Base-by-base conservation (phyloP, 1,140 invertebrate genomes). In the Pseudomyrmex cubaensis region DNA sequence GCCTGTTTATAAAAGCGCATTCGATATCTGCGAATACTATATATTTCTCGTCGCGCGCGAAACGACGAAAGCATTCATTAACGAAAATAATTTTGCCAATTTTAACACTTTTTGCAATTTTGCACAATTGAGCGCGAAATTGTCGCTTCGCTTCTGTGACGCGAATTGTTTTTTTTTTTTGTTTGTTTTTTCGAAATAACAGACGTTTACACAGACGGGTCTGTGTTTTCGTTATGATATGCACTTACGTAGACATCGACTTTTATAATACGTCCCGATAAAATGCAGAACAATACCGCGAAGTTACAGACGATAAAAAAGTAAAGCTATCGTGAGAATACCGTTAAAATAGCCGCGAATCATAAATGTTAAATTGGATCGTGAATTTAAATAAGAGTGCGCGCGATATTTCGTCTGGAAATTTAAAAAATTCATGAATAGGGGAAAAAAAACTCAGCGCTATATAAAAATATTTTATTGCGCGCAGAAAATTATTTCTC, bases 21-120 rank as follows among this genome's bases (percentile, higher is more conserved):
- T 76, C n/a, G n/a, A 64, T 66, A 66, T 54, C 12, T 22, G 10
- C 44, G 44, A 3, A 50, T 76, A 35, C 5, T 7, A 25, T 64
- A 52, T 52, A 25, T 25, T 2, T 25, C 2, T 2, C 9, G 22
- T n/a, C n/a, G 12, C 46, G 4, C 20, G 20, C 20, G 20, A 76
- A 64, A 63, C 17, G 48, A 4, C 35, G 44, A 48, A 48, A 48
- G 17, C 20, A 25, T 50, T 63, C 62, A 8, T 75, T 2, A 25
- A 63, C 20, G 48, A 10, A 10, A 12, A 63, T 52, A 50, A 75
- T 74, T 62, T 63, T 20, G n/a, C 44, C 46, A 75, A 15, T 17
- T 50, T 75, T 8, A 50, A 13, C 5, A 7, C 9, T 44, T 15
- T 63, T 61, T 50, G 61, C 48, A 50, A 17, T 15, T 63, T 61